Conservation (phyloP, 35 echinoderm and acorn worm species). For the Apostichopus japonicus region DNA sequence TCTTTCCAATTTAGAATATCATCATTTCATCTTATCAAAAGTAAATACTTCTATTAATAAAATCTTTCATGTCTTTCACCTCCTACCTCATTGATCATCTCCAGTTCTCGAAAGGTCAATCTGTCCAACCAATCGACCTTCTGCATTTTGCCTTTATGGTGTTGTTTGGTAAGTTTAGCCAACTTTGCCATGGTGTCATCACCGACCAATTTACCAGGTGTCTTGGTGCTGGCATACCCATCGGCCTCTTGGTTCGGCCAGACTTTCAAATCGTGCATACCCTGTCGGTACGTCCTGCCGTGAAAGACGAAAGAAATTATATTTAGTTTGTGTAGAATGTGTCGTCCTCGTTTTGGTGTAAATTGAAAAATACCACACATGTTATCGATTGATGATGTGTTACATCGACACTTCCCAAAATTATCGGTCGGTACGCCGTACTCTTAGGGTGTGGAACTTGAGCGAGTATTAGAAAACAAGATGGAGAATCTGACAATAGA, state of each 20-base stretch:
- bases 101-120: slow-evolving; percentile 92
- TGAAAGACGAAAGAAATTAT: not conserved
- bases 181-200: slow-evolving; percentile 81
- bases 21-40: too few relatives aligned
- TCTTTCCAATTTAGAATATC: too few relatives aligned
- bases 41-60: too few relatives aligned
- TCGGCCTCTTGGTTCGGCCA: slow-evolving; percentile 91
- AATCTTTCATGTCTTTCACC: not conserved
- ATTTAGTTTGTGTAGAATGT: not conserved
- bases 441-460: too few relatives aligned
- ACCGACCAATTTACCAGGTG: slow-evolving; percentile 69
- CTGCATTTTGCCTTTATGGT: slow-evolving; percentile 94
- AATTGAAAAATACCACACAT: too few relatives aligned
- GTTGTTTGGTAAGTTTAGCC: slow-evolving; percentile 96
- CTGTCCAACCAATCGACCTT: slow-evolving; percentile 97
- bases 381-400: too few relatives aligned
- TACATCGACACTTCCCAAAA: too few relatives aligned
- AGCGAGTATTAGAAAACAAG: too few relatives aligned
- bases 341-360: too few relatives aligned
- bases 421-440: too few relatives aligned
- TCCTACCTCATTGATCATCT: slow-evolving; percentile 99
- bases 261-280: slow-evolving; percentile 96
- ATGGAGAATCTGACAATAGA: too few relatives aligned
- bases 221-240: slow-evolving; percentile 54
- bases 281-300: slow-evolving; percentile 82